phyloP scores from a whole-genome alignment of 2,113 vertebrate genomes.

The Centropristis striata region DNA sequence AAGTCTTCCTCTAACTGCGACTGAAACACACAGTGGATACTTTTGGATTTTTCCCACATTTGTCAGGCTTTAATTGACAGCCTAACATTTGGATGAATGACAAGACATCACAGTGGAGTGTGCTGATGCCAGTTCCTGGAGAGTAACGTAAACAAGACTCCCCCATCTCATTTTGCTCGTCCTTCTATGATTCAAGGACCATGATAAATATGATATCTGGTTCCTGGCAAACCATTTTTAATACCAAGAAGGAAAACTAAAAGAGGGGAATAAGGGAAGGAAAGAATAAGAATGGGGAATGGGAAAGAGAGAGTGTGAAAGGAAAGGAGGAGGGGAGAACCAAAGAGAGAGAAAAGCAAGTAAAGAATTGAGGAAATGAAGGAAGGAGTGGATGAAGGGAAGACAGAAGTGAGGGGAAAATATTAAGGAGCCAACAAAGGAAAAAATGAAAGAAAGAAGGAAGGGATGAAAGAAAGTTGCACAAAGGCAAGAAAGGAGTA shows the following conservation, averaged over 20 bases:
- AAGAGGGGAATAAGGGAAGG: too few relatives aligned
- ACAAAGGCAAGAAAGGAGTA: too few relatives aligned
- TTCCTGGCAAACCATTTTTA: too few relatives aligned
- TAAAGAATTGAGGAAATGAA: neutral
- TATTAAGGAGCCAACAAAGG: neutral
- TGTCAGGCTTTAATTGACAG: conserved; percentile 76
- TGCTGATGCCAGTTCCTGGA: neutral
- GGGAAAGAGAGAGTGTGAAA: neutral
- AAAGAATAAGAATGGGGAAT: neutral
- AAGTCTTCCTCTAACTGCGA: neutral
- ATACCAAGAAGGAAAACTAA: neutral
- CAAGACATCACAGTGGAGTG: conserved; percentile 31
- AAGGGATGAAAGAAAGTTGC: too few relatives aligned
- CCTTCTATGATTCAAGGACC: neutral
- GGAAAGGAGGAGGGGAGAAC: neutral
- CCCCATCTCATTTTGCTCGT: neutral
- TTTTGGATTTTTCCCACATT: conserved; percentile 32
- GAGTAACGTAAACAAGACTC: neutral
- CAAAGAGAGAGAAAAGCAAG: neutral
- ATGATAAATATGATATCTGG: neutral
- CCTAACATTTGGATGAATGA: conserved; percentile 78
- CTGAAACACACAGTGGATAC: neutral
- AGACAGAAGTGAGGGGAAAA: neutral
- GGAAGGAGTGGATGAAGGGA: neutral
- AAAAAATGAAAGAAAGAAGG: too few relatives aligned